A percentile compares a stretch with the other conserved stretches of the same genome.
Evolutionary conservation across 2,113 vertebrate genomes (phyloP).

Genomic region (Aldabrachelys gigantea): DNA sequence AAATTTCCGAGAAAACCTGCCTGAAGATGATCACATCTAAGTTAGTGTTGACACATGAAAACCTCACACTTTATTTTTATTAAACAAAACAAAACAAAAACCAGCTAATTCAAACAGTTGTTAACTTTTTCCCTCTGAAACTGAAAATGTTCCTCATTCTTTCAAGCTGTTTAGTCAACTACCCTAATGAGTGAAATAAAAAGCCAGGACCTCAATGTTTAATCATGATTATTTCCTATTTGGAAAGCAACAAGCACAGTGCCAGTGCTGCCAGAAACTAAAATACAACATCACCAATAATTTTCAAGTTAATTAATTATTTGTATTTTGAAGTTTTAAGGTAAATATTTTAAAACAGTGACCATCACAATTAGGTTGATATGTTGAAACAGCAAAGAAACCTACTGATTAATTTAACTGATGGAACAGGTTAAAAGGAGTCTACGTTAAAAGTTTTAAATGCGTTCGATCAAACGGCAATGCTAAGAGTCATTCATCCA

Average conservation of each 20-base stretch:
- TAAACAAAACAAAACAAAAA: background rate
- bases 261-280: background rate
- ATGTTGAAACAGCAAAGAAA: conserved; percentile 61
- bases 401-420: conserved; percentile 45
- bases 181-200: background rate
- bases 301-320: conserved; percentile 36
- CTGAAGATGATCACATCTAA: background rate
- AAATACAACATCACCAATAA: background rate
- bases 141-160: background rate
- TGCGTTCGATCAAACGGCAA: background rate
- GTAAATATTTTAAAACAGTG: conserved; percentile 49
- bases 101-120: background rate
- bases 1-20: background rate
- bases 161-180: background rate
- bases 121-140: background rate
- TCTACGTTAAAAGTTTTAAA: conserved; percentile 14
- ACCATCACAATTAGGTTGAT: conserved; percentile 55
- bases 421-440: conserved; percentile 19
- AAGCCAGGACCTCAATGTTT: background rate
- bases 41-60: background rate
- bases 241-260: background rate
- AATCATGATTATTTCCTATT: background rate
- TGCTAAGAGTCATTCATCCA: background rate
- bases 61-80: background rate
- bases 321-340: conserved; percentile 45